A percentile compares a stretch with the other conserved stretches of the same genome.
Evolutionary conservation across 2,888 invertebrate species (phyloP).

Genomic region (Noctuana brunneofusca): DNA sequence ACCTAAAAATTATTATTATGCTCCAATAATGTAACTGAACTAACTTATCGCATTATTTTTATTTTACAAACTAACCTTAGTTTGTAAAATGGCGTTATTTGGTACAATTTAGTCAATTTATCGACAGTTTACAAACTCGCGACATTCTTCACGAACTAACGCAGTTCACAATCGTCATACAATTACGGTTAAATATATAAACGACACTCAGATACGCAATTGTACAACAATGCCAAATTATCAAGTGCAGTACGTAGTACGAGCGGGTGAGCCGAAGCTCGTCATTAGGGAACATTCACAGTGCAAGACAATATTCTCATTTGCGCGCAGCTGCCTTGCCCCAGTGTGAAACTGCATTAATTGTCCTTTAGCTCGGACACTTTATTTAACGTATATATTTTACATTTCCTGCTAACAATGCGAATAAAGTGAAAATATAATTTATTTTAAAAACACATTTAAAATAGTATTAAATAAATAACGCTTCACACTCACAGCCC

Average conservation of each 20-base stretch:
- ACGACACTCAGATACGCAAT: conserved; percentile 6
- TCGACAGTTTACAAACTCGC: too few species aligned
- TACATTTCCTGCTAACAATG: not conserved
- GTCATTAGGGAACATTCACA: conserved; percentile 81
- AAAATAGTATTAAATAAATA: too few species aligned
- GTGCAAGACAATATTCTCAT: conserved; percentile 81
- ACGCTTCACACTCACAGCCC: too few species aligned
- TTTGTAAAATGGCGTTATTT: too few species aligned
- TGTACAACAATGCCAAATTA: conserved; percentile 12
- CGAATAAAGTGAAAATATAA: not conserved
- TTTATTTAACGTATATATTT: not conserved
- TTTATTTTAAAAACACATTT: too few species aligned
- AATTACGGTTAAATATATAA: not conserved
- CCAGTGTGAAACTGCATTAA: not conserved
- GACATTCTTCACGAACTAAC: too few species aligned
- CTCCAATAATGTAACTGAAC: too few species aligned
- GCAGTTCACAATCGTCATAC: too few species aligned
- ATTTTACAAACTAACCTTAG: too few species aligned
- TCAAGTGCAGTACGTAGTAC: not conserved
- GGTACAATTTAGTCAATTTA: too few species aligned
- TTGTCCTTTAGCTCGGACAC: conserved; percentile 6
- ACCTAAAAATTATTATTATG: too few species aligned
- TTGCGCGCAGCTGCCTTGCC: conserved; percentile 59
- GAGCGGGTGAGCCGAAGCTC: conserved; percentile 51
- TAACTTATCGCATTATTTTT: too few species aligned